Base-by-base conservation (phyloP, 2,888 invertebrate genomes). In the Oeneis ivallda region DNA sequence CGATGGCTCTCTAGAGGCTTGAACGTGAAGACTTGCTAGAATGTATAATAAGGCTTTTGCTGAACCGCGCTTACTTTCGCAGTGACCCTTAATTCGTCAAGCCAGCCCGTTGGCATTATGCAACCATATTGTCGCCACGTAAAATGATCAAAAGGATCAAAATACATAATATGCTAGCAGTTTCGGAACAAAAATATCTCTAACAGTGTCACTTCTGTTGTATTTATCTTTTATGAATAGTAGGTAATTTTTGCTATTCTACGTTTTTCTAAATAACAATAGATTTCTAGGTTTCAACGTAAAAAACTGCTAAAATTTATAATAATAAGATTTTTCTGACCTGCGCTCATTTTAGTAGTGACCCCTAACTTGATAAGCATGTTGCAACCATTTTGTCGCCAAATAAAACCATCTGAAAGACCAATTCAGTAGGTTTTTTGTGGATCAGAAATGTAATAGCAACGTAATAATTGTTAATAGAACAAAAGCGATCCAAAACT, bases 11-110 rank as follows among this genome's bases (percentile, higher is more conserved):
- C 72, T 63, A 60, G 70, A 64, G 70, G 69, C 70, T 62, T 54
- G 43, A 70, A 62, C 65, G 67, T 64, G 72, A 70, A 70, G 69
- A 68, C 70, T 71, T 68, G 71, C 69, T 70, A 67, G 73, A 74
- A 74, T 74, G 72, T 67, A 69, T 73, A 73, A 74, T 73, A 70
- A 73, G 71, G 69, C 70, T 70, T 73, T 70, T 70, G 64, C 65
- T 62, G 60, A 67, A 70, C 57, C 65, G 50, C 67, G 68, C 69
- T 73, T 70, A 69, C 72, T 73, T 73, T 73, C 72, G n/a, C 19
- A 68, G 60, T 64, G 69, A 69, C 69, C 69, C 70, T 62, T 70
- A 68, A 70, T 69, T 67, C 67, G 67, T 70, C 70, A 67, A 71
- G 67, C 63, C 34, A 64, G 64, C 64, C 45, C 62, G 64, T 59